Evolutionary conservation across 2,797 vertebrate species (phyloP).

Genomic region (Sebastes vulpes): DNA sequence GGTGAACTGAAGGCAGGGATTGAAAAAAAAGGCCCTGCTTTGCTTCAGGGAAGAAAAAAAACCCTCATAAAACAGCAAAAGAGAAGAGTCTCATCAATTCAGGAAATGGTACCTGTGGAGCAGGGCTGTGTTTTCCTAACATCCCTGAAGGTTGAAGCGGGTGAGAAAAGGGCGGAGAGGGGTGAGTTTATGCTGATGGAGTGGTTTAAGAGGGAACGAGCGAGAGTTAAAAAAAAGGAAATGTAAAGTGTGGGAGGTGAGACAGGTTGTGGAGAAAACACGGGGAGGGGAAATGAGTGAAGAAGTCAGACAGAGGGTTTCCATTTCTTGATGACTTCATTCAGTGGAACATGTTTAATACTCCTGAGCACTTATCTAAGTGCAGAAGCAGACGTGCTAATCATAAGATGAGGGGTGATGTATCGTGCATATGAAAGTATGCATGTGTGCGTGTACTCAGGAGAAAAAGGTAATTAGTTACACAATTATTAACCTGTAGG

Average conservation of each 20-base stretch:
- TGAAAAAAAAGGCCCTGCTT: neutral
- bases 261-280: constrained; percentile 35
- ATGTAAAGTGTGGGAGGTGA: neutral
- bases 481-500: constrained; percentile 27
- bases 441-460: neutral
- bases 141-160: constrained; percentile 12
- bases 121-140: constrained; percentile 27
- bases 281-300: constrained; percentile 6
- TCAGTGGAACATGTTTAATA: constrained; percentile 45
- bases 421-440: constrained; percentile 8
- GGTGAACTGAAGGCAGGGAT: neutral
- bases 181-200: constrained; percentile 18
- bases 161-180: constrained; percentile 3
- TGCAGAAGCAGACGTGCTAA: constrained; percentile 65
- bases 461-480: constrained; percentile 38
- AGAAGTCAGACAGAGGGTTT: constrained; percentile 46
- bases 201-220: constrained; percentile 18
- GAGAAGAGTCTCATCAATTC: constrained; percentile 15
- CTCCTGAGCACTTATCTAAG: constrained; percentile 38
- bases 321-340: constrained; percentile 68
- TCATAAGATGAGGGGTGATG: constrained; percentile 25
- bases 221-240: constrained; percentile 20
- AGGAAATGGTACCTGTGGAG: constrained; percentile 17
- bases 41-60: neutral
- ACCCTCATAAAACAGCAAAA: neutral